Base-by-base conservation (phyloP, 2,797 vertebrate species). In the Sternotherus odoratus region DNA sequence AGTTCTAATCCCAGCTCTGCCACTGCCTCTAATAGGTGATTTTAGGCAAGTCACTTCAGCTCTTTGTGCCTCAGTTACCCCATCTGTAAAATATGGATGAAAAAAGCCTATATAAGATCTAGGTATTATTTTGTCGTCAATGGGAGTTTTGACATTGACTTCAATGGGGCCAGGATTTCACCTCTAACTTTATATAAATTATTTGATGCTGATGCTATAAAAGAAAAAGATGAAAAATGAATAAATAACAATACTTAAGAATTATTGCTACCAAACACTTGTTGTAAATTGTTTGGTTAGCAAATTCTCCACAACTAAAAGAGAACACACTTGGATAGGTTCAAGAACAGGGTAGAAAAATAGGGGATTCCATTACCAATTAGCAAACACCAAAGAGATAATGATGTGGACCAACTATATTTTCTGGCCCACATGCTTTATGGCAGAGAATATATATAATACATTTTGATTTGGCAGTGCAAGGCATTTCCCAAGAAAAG, bases 281-380 rank as follows among this genome's bases (percentile, higher is more conserved):
- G 63, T 23, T 23, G 63, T 39, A 69, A 69, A 69, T 69, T 39
- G 63, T 23, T 39, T 39, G 21, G 17, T 69, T 69, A 69, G 63
- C 17, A 69, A 69, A 69, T n/a, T 11, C 49, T 12, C 9, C 49
- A 50, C 48, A 50, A 4, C 49, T 21, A 50, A 10, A 50, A 77
- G 7, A n/a, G 30, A 51, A 77, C n/a, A 77, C 33, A 50, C n/a
- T n/a, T 19, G 53, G 78, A 82, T 11, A 9, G 43, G 19, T 28
- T 60, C 5, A 12, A 60, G 24, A 72, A 77, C 13, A 2, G 12
- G 17, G 17, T n/a, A 50, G 74, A 74, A 85, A 83, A 2, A 19
- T 3, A 72, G 2, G 26, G n/a, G 48, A 49, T 3, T 15, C 5
- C 28, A 3, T 23, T 24, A 56, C 12, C 17, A 24, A 1, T 72